phyloP scores from a whole-genome alignment of 30 jellyfish, hydroid and myxozoan species.

The Cassiopea andromeda region DNA sequence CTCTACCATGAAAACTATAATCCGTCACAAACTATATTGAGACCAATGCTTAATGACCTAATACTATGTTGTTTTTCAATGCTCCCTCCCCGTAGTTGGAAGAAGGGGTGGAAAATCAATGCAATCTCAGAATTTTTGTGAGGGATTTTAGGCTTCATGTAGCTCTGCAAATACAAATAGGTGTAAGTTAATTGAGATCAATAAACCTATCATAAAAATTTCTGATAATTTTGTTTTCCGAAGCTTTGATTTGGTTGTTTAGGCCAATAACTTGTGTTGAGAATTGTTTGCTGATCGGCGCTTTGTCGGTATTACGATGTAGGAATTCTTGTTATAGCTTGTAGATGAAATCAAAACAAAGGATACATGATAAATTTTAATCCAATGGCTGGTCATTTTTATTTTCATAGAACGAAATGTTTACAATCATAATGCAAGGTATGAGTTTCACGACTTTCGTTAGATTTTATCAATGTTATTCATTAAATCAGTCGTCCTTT shows the following conservation, averaged over 20 bases:
- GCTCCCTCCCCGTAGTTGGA: too few species aligned
- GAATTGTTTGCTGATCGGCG: conserved; percentile 18
- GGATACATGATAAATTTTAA: not conserved
- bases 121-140: too few species aligned
- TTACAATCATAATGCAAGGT: not conserved
- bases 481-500: not conserved
- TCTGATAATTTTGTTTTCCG: not conserved
- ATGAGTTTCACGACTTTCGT: not conserved
- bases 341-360: conserved; percentile 2
- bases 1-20: too few species aligned
- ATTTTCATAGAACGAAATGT: not conserved
- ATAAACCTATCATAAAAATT: not conserved
- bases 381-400: not conserved
- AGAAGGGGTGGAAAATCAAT: too few species aligned
- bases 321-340: not conserved
- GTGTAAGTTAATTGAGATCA: not conserved
- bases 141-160: too few species aligned
- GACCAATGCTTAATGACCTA: too few species aligned
- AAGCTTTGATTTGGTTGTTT: not conserved
- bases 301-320: conserved; percentile 28
- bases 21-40: too few species aligned
- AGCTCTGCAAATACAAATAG: not conserved
- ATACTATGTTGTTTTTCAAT: too few species aligned
- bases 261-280: not conserved
- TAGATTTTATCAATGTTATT: not conserved